These are phyloP conservation scores for Selenia dentaria DNA, from an alignment of 2,888 invertebrate genomes.

Conservation along the genomic window DNA sequence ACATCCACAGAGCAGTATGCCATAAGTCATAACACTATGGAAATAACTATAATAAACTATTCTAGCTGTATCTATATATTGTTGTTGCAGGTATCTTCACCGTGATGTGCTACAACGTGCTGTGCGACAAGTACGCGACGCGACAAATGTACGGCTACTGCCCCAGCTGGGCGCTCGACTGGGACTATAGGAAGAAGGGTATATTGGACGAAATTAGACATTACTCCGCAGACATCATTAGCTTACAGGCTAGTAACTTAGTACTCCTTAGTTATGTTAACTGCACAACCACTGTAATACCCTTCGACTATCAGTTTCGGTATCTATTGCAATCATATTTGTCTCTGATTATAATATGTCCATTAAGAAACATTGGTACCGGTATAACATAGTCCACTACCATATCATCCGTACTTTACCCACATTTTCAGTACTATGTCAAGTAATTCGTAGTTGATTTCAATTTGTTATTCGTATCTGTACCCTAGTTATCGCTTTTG, in stretches of 20 bases:
- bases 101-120: constrained; percentile 99
- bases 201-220: constrained; percentile 98
- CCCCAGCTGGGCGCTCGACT: constrained; percentile 99
- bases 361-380: constrained; percentile 21
- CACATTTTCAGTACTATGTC: constrained; percentile 27
- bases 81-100: constrained; percentile 93
- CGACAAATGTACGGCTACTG: constrained; percentile 99
- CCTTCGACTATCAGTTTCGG: constrained; percentile 23
- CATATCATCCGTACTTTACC: constrained; percentile 29
- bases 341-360: constrained; percentile 8
- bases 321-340: constrained; percentile 24
- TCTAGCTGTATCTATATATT: no score
- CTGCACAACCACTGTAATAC: constrained; percentile 34
- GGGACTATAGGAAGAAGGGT: constrained; percentile 99
- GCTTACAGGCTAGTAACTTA: constrained; percentile 83
- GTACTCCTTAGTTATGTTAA: constrained; percentile 38
- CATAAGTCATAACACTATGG: no score
- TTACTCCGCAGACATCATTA: constrained; percentile 98
- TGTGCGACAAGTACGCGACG: constrained; percentile 99
- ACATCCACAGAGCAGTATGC: no score
- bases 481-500: constrained; percentile 19
- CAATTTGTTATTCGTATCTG: constrained; percentile 14
- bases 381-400: constrained; percentile 32
- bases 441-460: constrained; percentile 29
- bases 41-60: no score